Evolutionary conservation across 2,888 invertebrate genomes (phyloP).

Genomic region (Elysia crispata): DNA sequence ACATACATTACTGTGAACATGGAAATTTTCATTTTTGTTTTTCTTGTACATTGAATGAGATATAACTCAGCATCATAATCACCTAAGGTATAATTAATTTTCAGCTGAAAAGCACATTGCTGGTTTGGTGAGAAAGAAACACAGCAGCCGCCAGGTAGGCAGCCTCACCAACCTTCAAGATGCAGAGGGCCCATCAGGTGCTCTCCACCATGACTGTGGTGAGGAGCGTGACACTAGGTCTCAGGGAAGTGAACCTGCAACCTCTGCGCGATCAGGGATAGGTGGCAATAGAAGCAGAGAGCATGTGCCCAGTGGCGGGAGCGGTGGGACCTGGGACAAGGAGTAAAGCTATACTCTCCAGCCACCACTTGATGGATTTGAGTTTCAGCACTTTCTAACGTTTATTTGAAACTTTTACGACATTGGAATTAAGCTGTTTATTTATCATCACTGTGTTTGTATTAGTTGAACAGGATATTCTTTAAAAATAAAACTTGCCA

Average conservation of each 20-base stretch:
- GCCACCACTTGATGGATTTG: too few relatives aligned
- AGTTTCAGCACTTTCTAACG: too few relatives aligned
- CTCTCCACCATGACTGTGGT: neutral
- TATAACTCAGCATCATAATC: too few relatives aligned
- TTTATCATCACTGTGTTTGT: too few relatives aligned
- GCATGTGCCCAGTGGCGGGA: conserved; percentile 11
- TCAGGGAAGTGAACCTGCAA: conserved; percentile 34
- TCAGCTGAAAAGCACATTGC: conserved; percentile 33
- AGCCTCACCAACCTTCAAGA: conserved; percentile 38
- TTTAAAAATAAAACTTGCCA: neutral
- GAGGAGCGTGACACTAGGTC: conserved; percentile 32
- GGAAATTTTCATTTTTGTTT: too few relatives aligned
- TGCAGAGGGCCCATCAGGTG: conserved; percentile 14
- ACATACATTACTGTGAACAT: too few relatives aligned
- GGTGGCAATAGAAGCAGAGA: conserved; percentile 37
- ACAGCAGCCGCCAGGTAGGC: conserved; percentile 28
- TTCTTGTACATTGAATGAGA: too few relatives aligned
- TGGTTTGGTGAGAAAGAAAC: conserved; percentile 35
- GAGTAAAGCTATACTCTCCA: too few relatives aligned
- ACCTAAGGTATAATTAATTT: neutral
- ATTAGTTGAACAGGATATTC: neutral
- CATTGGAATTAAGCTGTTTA: too few relatives aligned
- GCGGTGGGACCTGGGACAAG: neutral
- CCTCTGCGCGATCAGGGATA: neutral
- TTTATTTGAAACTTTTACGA: too few relatives aligned